These are phyloP conservation scores for Sminthurinus aureus DNA, from an alignment of 2,888 invertebrate genomes.

Conservation along the genomic window DNA sequence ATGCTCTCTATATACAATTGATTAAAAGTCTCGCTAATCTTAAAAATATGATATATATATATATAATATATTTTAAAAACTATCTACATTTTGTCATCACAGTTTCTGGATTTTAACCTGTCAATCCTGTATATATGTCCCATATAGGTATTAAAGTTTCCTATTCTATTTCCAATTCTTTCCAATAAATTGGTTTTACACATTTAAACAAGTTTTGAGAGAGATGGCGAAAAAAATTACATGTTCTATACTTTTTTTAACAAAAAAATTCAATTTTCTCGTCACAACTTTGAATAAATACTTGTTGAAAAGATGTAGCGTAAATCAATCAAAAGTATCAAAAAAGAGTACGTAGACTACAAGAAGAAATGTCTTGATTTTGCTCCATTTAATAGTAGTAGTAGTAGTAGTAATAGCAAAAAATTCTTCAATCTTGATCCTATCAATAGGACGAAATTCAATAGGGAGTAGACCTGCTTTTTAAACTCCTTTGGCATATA, in stretches of 20 bases:
- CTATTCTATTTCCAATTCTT: background rate
- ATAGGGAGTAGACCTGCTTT: background rate
- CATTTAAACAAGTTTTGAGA: background rate
- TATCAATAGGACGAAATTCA: background rate
- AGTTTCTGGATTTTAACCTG: background rate
- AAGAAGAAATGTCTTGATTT: background rate
- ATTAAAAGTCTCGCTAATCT: no score
- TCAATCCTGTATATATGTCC: background rate
- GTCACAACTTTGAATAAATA: background rate
- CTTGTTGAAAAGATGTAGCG: background rate
- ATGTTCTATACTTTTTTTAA: background rate
- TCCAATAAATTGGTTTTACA: background rate
- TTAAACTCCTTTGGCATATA: background rate
- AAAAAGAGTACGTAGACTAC: background rate
- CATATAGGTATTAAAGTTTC: background rate
- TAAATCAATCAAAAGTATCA: background rate
- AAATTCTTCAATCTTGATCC: background rate
- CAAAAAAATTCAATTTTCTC: background rate
- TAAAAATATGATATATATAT: no score
- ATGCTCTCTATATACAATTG: no score
- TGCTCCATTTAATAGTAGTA: background rate
- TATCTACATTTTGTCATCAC: background rate
- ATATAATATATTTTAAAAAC: no score
- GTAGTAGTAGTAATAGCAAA: background rate
- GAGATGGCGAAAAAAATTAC: background rate